Evolutionary conservation across 2,888 invertebrate species (phyloP), one percentile per base, ranked within the genome.

Genomic region (Calameuta pallipes): DNA sequence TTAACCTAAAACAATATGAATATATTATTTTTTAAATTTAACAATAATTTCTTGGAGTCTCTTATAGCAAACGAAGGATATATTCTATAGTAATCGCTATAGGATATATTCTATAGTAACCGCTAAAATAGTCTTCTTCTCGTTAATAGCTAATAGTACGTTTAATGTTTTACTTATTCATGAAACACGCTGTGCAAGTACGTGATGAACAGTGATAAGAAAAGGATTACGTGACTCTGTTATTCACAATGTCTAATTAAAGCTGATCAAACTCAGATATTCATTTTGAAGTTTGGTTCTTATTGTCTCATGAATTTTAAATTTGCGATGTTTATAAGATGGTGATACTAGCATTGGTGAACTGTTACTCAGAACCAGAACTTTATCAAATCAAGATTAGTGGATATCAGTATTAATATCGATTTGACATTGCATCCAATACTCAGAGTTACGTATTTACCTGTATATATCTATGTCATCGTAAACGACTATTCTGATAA

Each of bases 1-100:
- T 99, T 99, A 3, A 98, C 97, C 92, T 94, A 80, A 23, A 80
- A 74, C 9, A 56, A 23, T 56, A 56, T 23, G 23, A 56, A 56
- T 56, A 23, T 15, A 56, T 56, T 56, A 23, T 23, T 56, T 9
- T 23, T 23, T 23, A 56, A 9, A 9, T 23, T 23, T 56, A 15
- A 56, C 23, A 56, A 56, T 23, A 56, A 56, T 56, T 56, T 56
- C 56, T 9, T 56, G 9, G 0, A 41, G 6, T 41, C 4, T 41
- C 41, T 15, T 41, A 41, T 41, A 41, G 23, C 1, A 23, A 41
- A 23, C 23, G 15, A 23, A 41, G 1, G 1, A 41, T 15, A 41
- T 15, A 41, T 41, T 41, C 15, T 41, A 41, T 6, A 23, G 6
- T 41, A 41, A 15, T 41, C 23, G 15, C 41, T 6, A 41, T n/a